Evolutionary conservation across 2,113 vertebrate genomes (phyloP), one percentile per base, ranked within the genome.

Genomic region (Sander lucioperca): DNA sequence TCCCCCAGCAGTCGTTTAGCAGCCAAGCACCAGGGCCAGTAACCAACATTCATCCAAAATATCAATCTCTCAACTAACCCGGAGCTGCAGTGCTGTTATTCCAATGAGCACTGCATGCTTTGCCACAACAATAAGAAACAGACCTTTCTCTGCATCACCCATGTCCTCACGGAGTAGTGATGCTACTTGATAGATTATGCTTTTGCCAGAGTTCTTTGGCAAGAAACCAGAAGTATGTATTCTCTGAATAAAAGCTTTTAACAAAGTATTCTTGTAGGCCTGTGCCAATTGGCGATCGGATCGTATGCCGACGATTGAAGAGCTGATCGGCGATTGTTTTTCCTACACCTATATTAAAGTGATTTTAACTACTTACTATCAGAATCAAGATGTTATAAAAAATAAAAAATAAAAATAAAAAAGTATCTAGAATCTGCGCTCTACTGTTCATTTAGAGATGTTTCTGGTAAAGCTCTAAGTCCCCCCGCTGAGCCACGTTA

Each of bases 201-300:
- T 84, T 80, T 89, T 74, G 80, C 67, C 63, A 84, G 57, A 73
- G 72, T 68, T 78, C 27, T 66, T 80, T 86, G 84, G 63, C 74
- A 71, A 68, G 43, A 77, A n/a, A 75, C 77, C 77, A 85, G 51
- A 86, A 74, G 50, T 61, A 82, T 73, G 12, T n/a, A 30, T 72
- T 62, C 27, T 47, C 25, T 79, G 58, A 86, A 70, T 65, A 54
- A 84, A 83, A 82, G 67, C 74, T 61, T 83, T 82, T 75, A 79
- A 80, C 77, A 69, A 43, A 78, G 47, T 54, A 43, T 76, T 57
- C 25, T 43, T 43, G 9, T 43, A 43, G 10, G 10, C 39, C 3
- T 43, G 39, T 43, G 39, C 39, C 39, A 43, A 43, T 43, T 43
- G 39, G 39, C 39, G 0, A 43, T 11, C 10, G 10, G 10, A 43